Percentiles rank a stretch among this genome's conserved stretches.
These are phyloP conservation scores for Myathropa florea DNA, from an alignment of 2,888 invertebrate species.

Conservation along the genomic window DNA sequence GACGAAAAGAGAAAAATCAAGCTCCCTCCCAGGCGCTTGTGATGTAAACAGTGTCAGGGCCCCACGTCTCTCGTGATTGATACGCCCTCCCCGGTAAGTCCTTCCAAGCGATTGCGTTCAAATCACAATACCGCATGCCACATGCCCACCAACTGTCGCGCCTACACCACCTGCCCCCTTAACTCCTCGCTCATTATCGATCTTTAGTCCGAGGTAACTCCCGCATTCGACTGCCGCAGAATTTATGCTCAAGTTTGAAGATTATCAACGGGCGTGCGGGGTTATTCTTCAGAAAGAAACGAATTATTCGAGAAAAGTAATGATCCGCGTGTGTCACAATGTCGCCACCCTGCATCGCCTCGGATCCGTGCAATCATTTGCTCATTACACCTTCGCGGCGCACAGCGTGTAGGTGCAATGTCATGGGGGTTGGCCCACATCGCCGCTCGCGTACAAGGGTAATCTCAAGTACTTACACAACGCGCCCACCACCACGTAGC, in stretches of 20 bases:
- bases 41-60: not conserved
- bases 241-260: not conserved
- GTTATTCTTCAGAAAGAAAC: not conserved
- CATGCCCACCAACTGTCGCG: not conserved
- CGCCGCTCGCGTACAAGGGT: slow-evolving; percentile 31
- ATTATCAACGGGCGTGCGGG: not conserved
- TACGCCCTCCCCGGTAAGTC: not conserved
- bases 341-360: not conserved
- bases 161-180: not conserved
- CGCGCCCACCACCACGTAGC: not conserved
- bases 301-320: not conserved
- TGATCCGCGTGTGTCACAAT: not conserved
- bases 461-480: slow-evolving; percentile 46
- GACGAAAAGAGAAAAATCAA: not conserved
- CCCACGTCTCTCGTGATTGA: too few relatives aligned
- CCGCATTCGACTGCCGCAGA: too few relatives aligned
- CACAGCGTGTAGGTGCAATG: slow-evolving; percentile 47
- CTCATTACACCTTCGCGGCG: slow-evolving; percentile 28
- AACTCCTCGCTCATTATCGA: not conserved
- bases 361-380: not conserved
- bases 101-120: not conserved
- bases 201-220: not conserved
- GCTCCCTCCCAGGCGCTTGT: not conserved
- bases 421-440: slow-evolving; percentile 47
- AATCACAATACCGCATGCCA: not conserved